Conservation (phyloP, 2,797 vertebrate genomes). For the Coracias cyanogaster region DNA sequence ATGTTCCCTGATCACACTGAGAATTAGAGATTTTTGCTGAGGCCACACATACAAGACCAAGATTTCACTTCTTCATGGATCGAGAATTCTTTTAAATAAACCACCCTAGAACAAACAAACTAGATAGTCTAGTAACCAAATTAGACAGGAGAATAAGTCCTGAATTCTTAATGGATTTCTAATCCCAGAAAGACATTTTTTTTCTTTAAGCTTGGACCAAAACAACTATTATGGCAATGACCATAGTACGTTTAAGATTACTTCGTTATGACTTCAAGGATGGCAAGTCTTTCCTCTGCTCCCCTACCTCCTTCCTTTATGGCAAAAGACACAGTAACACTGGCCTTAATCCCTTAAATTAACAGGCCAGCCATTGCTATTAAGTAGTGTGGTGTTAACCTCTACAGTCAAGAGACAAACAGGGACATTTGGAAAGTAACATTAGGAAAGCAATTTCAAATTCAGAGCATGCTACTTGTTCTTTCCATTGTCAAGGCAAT, state of each 20-base stretch:
- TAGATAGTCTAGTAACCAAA: background rate
- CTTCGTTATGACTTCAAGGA: background rate
- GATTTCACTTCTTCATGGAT: background rate
- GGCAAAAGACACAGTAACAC: background rate
- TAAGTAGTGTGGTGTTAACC: background rate
- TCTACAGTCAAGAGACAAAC: background rate
- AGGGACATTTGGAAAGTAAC: background rate
- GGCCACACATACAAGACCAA: background rate
- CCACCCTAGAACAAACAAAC: background rate
- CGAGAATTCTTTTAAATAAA: background rate
- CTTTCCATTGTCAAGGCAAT: background rate
- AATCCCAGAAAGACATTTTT: background rate
- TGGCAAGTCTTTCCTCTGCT: background rate
- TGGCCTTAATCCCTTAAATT: background rate
- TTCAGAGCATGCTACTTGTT: background rate
- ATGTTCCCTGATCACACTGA: background rate
- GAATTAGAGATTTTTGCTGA: background rate
- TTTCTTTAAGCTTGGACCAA: background rate
- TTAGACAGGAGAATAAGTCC: background rate
- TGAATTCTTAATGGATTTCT: background rate
- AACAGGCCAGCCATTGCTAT: background rate
- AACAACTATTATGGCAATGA: background rate
- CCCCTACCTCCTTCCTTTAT: background rate
- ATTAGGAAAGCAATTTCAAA: conserved; percentile 9
- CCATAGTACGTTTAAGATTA: background rate